Percentiles rank a stretch among this genome's conserved stretches.
phyloP scores from a whole-genome alignment of 2,113 vertebrate genomes.

The Hippopotamus amphibius region DNA sequence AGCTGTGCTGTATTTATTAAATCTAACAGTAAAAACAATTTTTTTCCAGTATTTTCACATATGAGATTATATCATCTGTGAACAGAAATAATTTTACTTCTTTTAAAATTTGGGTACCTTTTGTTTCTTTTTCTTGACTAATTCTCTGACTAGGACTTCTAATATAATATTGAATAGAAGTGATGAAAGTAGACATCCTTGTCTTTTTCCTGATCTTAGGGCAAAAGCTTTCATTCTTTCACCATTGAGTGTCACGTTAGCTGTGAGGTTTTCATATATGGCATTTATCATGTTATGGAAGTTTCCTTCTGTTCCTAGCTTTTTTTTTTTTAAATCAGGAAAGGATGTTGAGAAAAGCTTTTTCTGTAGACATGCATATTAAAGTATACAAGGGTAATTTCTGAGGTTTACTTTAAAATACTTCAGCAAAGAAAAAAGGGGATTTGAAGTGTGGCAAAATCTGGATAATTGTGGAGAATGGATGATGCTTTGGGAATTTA shows the following conservation, averaged over 20 bases:
- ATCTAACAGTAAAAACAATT: background rate
- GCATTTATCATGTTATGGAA: background rate
- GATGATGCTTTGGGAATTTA: background rate
- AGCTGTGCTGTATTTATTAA: background rate
- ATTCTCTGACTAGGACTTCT: background rate
- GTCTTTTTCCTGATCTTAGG: background rate
- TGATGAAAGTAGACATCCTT: background rate
- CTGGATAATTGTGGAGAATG: background rate
- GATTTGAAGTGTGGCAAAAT: background rate
- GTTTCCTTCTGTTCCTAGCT: background rate
- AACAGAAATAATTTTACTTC: conserved; percentile 6
- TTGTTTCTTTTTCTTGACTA: conserved; percentile 19
- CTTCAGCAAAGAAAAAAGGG: background rate
- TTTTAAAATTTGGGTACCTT: background rate
- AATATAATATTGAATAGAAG: background rate
- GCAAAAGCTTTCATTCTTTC: background rate
- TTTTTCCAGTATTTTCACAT: background rate
- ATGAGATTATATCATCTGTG: background rate
- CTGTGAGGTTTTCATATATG: background rate
- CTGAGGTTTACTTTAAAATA: conserved; percentile 1
- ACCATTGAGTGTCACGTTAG: background rate
- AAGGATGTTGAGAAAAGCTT: background rate
- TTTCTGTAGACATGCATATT: background rate
- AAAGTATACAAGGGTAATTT: background rate
- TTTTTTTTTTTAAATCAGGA: background rate